Evolutionary conservation across 2,113 vertebrate species (phyloP).

Genomic region (Psophia crepitans): DNA sequence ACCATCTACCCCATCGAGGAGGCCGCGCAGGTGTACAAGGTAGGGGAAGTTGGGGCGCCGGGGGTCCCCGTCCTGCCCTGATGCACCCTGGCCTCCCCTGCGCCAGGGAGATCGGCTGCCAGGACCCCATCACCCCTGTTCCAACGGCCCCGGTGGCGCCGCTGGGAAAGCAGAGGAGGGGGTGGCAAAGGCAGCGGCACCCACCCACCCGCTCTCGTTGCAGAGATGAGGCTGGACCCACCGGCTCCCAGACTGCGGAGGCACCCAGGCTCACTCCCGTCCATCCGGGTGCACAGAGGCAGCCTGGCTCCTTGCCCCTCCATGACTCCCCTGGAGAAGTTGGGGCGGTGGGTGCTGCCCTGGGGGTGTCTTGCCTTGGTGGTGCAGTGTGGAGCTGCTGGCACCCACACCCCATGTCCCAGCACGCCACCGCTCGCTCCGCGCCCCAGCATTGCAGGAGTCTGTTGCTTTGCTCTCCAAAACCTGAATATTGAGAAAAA

Average conservation of each 20-base stretch:
- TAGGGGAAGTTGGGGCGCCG: background rate
- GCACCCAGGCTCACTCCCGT: background rate
- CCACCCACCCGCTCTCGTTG: background rate
- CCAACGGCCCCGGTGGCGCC: rapidly evolving
- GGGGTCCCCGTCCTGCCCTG: background rate
- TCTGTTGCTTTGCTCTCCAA: background rate
- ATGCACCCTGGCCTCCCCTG: rapidly evolving
- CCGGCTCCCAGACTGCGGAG: background rate
- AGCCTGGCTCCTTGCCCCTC: background rate
- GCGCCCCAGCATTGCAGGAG: rapidly evolving
- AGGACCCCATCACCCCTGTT: background rate
- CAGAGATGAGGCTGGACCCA: rapidly evolving
- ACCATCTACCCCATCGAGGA: conserved; percentile 54
- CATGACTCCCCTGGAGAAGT: rapidly evolving
- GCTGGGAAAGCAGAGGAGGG: background rate
- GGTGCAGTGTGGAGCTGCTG: background rate
- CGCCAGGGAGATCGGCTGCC: rapidly evolving
- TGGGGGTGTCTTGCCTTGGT: rapidly evolving
- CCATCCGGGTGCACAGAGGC: rapidly evolving
- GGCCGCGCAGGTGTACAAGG: conserved; percentile 28
- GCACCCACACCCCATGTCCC: background rate
- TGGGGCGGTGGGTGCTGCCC: background rate
- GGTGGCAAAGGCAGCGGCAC: rapidly evolving
- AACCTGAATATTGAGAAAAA: background rate
- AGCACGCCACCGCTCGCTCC: rapidly evolving